Evolutionary conservation across 1,140 invertebrate species (phyloP), one percentile per base, ranked within the genome.

Genomic region (Hyphantria cunea): DNA sequence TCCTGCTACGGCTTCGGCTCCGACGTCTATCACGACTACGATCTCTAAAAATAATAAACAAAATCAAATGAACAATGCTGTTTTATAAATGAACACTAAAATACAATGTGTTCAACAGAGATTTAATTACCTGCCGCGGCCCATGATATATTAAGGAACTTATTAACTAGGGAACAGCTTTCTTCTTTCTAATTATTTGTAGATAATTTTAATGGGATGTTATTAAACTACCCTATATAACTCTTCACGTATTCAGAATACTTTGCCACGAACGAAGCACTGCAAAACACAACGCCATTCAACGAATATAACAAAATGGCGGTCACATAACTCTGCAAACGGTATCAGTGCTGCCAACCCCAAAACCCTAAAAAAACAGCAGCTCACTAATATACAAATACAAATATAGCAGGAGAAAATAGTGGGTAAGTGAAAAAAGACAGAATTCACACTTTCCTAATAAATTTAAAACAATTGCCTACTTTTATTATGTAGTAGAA

Each of bases 11-110:
- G 61, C 70, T 84, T 6, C 89, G 76, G 66, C 82, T 86, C 12
- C 90, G 82, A 68, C 87, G 86, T 54, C 90, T 73, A 70, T 89
- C 86, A 44, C 89, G 80, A 67, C 84, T 87, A 39, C 88, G 84
- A 72, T 89, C 86, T 68, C 85, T 88, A 68, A 17, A 68, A 37
- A 34, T 52, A 71, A 44, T 53, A 41, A 59, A 39, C 15, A 8
- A 39, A 12, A 4, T n/a, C 11, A 33, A 41, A 4, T 41, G 5
- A 17, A 33, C 39, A 51, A 31, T 17, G 33, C 34, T 39, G n/a
- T 6, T 9, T 14, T 25, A 12, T 6, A 25, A 25, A 25, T 41
- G 0, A 32, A 42, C 37, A 9, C 2, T 39, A 1, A 3, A 25
- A 25, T 5, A 49, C 56, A 60, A 65, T 59, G 55, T 45, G 49